A percentile compares a stretch with the other conserved stretches of the same genome.
Evolutionary conservation across 2,888 invertebrate species (phyloP).

Genomic region (Leptopilina myrica): DNA sequence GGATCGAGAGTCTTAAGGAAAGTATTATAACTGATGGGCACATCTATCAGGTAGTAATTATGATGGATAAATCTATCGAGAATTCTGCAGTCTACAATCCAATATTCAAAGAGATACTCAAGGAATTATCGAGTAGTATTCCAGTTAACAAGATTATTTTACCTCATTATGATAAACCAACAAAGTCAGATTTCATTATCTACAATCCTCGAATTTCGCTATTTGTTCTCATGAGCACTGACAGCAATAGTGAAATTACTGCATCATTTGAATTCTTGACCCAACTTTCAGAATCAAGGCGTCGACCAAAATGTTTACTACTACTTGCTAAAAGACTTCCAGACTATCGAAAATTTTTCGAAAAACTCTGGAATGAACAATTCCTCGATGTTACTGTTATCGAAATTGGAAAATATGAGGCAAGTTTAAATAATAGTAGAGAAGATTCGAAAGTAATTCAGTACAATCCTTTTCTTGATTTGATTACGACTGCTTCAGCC

Average conservation of each 20-base stretch:
- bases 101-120: too few relatives aligned
- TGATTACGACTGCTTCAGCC: neutral
- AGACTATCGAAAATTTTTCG: neutral
- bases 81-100: too few relatives aligned
- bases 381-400: neutral
- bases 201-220: slow-evolving; percentile 3
- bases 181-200: neutral
- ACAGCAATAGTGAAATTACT: neutral
- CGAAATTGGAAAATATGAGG: neutral
- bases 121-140: neutral
- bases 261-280: neutral
- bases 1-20: too few relatives aligned
- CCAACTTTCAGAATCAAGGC: neutral
- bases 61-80: too few relatives aligned
- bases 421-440: neutral
- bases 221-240: neutral
- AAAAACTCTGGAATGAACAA: neutral
- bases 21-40: too few relatives aligned
- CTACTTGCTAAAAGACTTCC: neutral
- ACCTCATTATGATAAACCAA: neutral
- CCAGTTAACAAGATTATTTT: neutral
- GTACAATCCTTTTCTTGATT: neutral
- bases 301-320: neutral
- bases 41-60: too few relatives aligned
- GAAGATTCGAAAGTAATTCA: neutral